Evolutionary conservation across 2,113 vertebrate genomes (phyloP).

Genomic region (Syngnathoides biaculeatus): DNA sequence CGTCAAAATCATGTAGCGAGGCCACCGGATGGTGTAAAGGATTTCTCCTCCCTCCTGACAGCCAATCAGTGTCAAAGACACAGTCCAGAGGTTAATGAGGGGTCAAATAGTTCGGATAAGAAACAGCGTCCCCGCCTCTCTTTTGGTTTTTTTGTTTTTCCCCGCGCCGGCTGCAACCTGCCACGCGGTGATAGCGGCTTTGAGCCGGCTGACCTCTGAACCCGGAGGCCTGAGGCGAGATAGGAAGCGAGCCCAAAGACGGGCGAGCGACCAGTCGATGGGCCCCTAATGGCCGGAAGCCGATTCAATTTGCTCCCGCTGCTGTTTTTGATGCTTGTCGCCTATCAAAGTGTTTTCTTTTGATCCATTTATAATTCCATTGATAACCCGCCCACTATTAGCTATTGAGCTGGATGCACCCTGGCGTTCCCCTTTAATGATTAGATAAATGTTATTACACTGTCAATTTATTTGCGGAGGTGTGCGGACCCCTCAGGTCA

Average conservation of each 20-base stretch:
- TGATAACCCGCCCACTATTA: slow-evolving; percentile 37
- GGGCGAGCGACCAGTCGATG: slow-evolving; percentile 50
- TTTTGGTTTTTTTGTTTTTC: slow-evolving; percentile 5
- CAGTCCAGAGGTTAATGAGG: slow-evolving; percentile 69
- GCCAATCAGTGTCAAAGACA: slow-evolving; percentile 57
- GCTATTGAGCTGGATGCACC: slow-evolving; percentile 14
- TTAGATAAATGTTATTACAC: slow-evolving; percentile 2
- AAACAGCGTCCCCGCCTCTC: slow-evolving; percentile 31
- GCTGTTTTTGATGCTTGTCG: slow-evolving; percentile 61
- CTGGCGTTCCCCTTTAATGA: background rate
- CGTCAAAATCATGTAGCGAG: slow-evolving; percentile 23
- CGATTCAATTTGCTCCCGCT: slow-evolving; percentile 57
- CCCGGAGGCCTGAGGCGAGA: slow-evolving; percentile 58
- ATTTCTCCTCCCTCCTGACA: slow-evolving; percentile 43
- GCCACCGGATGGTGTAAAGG: slow-evolving; percentile 57
- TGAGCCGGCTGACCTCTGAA: slow-evolving; percentile 63
- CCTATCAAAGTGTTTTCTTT: slow-evolving; percentile 48
- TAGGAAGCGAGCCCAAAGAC: slow-evolving; percentile 55
- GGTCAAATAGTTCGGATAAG: slow-evolving; percentile 72
- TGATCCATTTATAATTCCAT: slow-evolving; percentile 44
- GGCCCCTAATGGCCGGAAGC: slow-evolving; percentile 61
- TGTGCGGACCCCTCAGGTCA: background rate
- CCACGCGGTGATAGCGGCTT: slow-evolving; percentile 68
- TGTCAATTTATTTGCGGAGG: background rate
- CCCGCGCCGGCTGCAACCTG: slow-evolving; percentile 59